A percentile compares a stretch with the other conserved stretches of the same genome.
Evolutionary conservation across 2,888 invertebrate genomes (phyloP).

Genomic region (Beris chalybata): DNA sequence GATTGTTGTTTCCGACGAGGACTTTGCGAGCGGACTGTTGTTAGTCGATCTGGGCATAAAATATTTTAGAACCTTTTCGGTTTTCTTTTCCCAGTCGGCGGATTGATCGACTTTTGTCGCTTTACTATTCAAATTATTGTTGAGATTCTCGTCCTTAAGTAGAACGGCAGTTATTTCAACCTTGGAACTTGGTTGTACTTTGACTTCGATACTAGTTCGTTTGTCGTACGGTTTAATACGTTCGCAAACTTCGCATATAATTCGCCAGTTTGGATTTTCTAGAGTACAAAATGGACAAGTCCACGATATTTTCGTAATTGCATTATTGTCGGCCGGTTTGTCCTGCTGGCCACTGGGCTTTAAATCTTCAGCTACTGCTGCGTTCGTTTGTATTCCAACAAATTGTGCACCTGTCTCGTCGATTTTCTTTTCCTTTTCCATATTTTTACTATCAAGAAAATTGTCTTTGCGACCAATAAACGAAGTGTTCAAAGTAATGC

Average conservation of each 20-base stretch:
- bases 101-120: neutral
- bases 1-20: constrained; percentile 40
- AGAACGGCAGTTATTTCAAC: constrained; percentile 13
- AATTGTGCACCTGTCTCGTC: neutral
- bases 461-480: constrained; percentile 37
- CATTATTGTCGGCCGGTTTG: neutral
- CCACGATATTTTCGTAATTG: constrained; percentile 54
- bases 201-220: constrained; percentile 23
- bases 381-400: neutral
- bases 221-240: constrained; percentile 57
- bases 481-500: constrained; percentile 37
- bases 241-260: constrained; percentile 66
- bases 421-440: constrained; percentile 10
- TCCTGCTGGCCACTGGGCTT: neutral
- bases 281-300: constrained; percentile 64
- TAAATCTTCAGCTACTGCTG: no score
- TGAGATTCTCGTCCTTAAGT: constrained; percentile 13
- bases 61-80: constrained; percentile 44
- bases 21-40: constrained; percentile 35
- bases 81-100: constrained; percentile 43
- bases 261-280: constrained; percentile 64
- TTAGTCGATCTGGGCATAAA: constrained; percentile 41
- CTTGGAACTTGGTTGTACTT: constrained; percentile 16
- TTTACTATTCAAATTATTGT: constrained; percentile 16
- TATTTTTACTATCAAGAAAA: constrained; percentile 26